Evolutionary conservation across 1,140 invertebrate genomes (phyloP).

Genomic region (Drosophila repletoides): DNA sequence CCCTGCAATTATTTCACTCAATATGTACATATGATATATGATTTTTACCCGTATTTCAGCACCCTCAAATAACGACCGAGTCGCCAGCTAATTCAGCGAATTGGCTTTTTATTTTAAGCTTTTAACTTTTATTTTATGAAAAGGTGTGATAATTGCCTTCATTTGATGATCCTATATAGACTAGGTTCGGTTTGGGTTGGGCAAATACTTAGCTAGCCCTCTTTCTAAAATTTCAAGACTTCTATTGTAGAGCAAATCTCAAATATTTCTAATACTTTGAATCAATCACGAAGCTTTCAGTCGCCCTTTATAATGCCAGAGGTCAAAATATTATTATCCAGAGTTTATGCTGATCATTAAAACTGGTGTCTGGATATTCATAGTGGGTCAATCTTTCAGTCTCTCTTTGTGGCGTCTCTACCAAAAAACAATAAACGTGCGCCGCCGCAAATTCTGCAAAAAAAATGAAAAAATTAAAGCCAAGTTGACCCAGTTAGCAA

Average conservation of each 20-base stretch:
- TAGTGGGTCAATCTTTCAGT: not conserved
- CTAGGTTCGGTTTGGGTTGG: too few relatives aligned
- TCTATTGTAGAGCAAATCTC: too few relatives aligned
- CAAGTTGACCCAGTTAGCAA: slow-evolving; percentile 69
- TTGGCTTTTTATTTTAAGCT: too few relatives aligned
- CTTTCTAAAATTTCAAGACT: too few relatives aligned
- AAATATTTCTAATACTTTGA: too few relatives aligned
- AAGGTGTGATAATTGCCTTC: not conserved
- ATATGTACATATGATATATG: too few relatives aligned
- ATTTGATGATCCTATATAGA: too few relatives aligned
- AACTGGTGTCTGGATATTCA: not conserved
- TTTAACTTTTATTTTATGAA: not conserved
- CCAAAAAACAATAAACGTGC: slow-evolving; percentile 42
- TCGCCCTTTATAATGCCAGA: not conserved
- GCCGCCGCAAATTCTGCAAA: slow-evolving; percentile 21
- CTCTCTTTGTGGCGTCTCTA: slow-evolving; percentile 9
- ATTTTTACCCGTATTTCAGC: slow-evolving; percentile 6
- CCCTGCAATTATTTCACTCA: too few relatives aligned
- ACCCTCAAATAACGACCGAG: not conserved
- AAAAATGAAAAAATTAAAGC: slow-evolving; percentile 31
- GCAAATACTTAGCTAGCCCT: too few relatives aligned
- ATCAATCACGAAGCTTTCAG: too few relatives aligned
- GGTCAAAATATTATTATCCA: not conserved
- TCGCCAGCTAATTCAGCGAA: not conserved
- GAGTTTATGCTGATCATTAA: not conserved